Evolutionary conservation across 2,888 invertebrate genomes (phyloP), one percentile per base, ranked within the genome.

Genomic region (Leptinotarsa tumamoca): DNA sequence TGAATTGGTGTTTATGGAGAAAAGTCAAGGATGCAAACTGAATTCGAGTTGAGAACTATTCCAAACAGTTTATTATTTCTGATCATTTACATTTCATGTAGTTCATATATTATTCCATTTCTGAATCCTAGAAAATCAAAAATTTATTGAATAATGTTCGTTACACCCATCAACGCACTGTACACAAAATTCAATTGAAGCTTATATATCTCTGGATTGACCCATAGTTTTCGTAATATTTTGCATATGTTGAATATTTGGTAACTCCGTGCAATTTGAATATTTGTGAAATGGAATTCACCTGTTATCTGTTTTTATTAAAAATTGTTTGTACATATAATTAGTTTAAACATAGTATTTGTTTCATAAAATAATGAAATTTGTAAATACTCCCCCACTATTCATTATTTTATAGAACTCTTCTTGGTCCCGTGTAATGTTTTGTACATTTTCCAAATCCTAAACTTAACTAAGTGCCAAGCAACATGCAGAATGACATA

Each of bases 401-500:
- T 58, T 77, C 76, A 68, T 71, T 71, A 74, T 76, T 75, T 68
- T 68, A 76, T 75, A 66, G 66, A 68, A 67, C 72, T 27, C 61
- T n/a, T 71, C 68, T 72, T 56, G 70, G 21, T 15, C 21, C 71
- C 68, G 43, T 56, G 49, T 75, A 71, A 71, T 43, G n/a, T 71
- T 74, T 71, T 79, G 79, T 79, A 77, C 68, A 79, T 78, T 79
- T 75, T 58, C 43, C 52, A 7, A 50, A 68, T 72, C 71, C 61
- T 76, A 75, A 75, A 67, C 72, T 71, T 73, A 68, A 78, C 75
- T 70, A 79, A 79, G 79, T 79, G 79, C 79, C 79, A 79, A 79
- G 75, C 77, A 72, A 79, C 68, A 72, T 76, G 67, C 75, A 76
- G 68, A 73, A 73, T 71, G 73, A 68, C 54, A 50, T 68, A 51